phyloP scores from a whole-genome alignment of 92 coral and sea anemone genomes.

The Porites lobata region DNA sequence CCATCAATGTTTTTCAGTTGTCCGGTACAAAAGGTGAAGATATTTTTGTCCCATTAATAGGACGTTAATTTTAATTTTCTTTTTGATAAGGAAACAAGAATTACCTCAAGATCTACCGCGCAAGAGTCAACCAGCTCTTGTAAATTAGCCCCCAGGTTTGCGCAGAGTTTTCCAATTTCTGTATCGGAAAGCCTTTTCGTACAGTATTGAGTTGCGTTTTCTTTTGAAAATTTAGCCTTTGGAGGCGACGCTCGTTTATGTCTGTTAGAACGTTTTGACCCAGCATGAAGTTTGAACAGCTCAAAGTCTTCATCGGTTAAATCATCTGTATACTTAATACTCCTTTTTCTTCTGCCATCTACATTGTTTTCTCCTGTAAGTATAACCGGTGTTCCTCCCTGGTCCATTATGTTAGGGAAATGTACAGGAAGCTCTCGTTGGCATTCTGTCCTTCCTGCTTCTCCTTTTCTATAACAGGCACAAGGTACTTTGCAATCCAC shows the following conservation, averaged over 20 bases:
- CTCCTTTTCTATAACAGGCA: neutral
- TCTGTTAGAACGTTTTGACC: neutral
- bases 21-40: too few relatives aligned
- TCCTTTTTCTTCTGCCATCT: neutral
- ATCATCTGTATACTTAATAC: neutral
- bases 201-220: conserved; percentile 12
- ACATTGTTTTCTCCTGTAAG: neutral
- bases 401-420: neutral
- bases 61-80: too few relatives aligned
- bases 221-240: neutral
- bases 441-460: neutral
- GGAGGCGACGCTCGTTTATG: neutral
- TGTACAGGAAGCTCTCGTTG: too few relatives aligned
- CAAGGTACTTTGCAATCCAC: neutral
- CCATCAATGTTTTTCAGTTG: too few relatives aligned
- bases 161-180: neutral
- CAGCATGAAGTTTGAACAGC: neutral
- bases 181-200: neutral
- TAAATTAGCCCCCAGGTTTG: neutral
- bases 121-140: neutral
- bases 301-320: neutral
- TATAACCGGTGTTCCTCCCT: neutral
- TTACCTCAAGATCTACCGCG: conserved; percentile 1
- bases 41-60: too few relatives aligned
- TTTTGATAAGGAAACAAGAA: neutral